A percentile compares a stretch with the other conserved stretches of the same genome.
phyloP scores from a whole-genome alignment of 2,113 vertebrate species.

The Sclerurus mexicanus region DNA sequence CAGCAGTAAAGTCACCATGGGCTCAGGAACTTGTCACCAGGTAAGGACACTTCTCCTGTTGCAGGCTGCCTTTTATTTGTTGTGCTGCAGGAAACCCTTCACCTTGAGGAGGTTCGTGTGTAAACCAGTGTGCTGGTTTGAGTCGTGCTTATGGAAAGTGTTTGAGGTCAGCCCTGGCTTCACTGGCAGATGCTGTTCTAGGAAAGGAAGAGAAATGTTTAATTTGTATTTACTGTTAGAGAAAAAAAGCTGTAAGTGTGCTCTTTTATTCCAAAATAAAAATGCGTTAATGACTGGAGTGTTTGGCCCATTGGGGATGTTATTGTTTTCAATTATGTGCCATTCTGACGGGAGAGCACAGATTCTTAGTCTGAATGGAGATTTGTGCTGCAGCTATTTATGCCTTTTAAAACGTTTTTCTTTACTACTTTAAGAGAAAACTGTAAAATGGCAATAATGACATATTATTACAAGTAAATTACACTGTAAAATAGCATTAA shows the following conservation, averaged over 20 bases:
- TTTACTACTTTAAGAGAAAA: conserved; percentile 81
- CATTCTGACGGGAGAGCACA: conserved; percentile 69
- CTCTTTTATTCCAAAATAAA: conserved; percentile 70
- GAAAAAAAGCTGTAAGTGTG: conserved; percentile 47
- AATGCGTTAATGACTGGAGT: conserved; percentile 70
- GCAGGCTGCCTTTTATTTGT: accelerated
- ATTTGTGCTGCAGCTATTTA: conserved; percentile 69
- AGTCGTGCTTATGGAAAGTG: accelerated
- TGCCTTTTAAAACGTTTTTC: conserved; percentile 79
- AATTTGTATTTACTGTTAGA: conserved; percentile 64
- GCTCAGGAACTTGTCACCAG: not conserved
- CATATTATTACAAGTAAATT: conserved; percentile 84
- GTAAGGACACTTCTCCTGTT: not conserved
- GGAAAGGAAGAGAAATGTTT: conserved; percentile 49
- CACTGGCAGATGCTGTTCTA: conserved; percentile 67
- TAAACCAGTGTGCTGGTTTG: not conserved
- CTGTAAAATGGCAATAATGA: conserved; percentile 82
- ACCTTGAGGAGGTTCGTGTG: not conserved
- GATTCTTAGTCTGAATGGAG: conserved; percentile 72
- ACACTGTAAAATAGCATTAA: conserved; percentile 79
- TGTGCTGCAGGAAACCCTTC: not conserved
- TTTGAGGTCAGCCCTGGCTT: conserved; percentile 15
- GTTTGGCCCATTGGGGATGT: conserved; percentile 67
- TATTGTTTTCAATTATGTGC: conserved; percentile 76
- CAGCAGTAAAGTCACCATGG: not conserved